phyloP scores from a whole-genome alignment of 1,140 invertebrate genomes.

The Zophobas morio region DNA sequence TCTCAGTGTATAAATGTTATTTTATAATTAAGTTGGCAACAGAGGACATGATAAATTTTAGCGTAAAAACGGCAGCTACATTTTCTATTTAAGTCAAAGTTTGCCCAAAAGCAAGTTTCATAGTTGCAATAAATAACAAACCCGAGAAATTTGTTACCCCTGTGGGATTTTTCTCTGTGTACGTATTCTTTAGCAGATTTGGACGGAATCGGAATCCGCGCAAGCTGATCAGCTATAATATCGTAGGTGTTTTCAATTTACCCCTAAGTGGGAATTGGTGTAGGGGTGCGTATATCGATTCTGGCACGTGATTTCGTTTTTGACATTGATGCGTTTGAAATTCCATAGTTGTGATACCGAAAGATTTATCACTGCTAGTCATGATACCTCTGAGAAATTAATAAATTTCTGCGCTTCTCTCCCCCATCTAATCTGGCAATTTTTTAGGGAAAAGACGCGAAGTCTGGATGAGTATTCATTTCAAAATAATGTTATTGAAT shows the following conservation, averaged over 20 bases:
- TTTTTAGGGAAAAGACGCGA: conserved; percentile 7
- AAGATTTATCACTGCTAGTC: conserved; percentile 26
- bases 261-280: conserved; percentile 46
- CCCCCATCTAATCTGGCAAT: conserved; percentile 10
- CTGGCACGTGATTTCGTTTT: conserved; percentile 27
- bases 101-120: no score
- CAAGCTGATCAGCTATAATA: conserved; percentile 44
- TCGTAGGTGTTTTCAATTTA: conserved; percentile 49
- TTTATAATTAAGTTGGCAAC: no score
- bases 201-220: conserved; percentile 28
- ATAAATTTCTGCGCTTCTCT: conserved; percentile 10
- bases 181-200: not conserved
- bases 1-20: no score
- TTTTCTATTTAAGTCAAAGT: no score
- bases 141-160: no score
- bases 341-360: conserved; percentile 8
- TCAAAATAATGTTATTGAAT: conserved; percentile 52
- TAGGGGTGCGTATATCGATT: conserved; percentile 44
- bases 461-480: conserved; percentile 45
- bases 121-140: no score
- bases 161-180: no score
- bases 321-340: conserved; percentile 37
- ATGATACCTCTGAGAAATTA: conserved; percentile 11
- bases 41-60: no score
- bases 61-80: no score